phyloP scores from a whole-genome alignment of 2,797 vertebrate species.

The Clarias laeviceps region DNA sequence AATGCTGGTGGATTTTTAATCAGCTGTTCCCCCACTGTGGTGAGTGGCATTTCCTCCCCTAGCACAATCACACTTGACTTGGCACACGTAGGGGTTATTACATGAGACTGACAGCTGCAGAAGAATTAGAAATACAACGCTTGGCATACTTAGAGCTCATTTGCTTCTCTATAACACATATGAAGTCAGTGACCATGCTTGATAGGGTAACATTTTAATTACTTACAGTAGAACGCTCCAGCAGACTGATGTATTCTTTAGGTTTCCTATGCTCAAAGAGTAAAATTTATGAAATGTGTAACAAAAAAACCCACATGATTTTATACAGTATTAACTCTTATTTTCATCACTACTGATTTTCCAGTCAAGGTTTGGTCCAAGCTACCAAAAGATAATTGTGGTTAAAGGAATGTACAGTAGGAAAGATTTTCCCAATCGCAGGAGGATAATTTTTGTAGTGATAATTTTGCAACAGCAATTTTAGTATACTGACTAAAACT shows the following conservation, averaged over 20 bases:
- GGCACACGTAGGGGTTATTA: not conserved
- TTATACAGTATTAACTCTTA: not conserved
- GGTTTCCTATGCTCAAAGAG: not conserved
- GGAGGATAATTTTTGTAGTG: not conserved
- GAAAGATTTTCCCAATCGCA: not conserved
- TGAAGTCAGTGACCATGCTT: not conserved
- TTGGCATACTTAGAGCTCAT: not conserved
- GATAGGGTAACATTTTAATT: not conserved
- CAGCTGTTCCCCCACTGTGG: not conserved
- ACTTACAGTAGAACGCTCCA: not conserved
- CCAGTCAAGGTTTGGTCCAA: not conserved
- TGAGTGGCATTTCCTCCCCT: not conserved
- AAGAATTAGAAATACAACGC: not conserved
- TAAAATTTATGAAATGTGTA: not conserved
- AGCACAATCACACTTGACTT: constrained; percentile 2
- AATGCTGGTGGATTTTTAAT: not conserved
- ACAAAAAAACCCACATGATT: not conserved
- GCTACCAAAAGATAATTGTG: not conserved
- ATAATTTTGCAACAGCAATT: not conserved
- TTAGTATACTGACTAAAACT: not conserved
- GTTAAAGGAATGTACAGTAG: not conserved
- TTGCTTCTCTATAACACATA: not conserved
- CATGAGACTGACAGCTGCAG: not conserved
- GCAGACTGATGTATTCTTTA: not conserved
- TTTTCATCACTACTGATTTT: not conserved